Evolutionary conservation across 2,113 vertebrate genomes (phyloP), one percentile per base, ranked within the genome.

Genomic region (Coregonus clupeaformis): DNA sequence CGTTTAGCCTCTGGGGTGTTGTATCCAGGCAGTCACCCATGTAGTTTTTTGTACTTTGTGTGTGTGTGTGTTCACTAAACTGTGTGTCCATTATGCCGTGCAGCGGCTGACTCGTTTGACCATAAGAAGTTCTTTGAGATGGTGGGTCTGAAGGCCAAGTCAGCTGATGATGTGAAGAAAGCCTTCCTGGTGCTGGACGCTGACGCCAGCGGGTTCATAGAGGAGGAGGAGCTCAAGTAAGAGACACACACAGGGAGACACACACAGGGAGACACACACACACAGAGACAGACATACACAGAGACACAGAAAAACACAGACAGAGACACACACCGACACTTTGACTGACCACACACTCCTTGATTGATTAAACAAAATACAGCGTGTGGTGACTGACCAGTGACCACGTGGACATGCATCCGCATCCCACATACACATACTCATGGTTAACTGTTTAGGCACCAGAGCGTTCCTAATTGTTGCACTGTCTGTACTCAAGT

Each of bases 191-290:
- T 94, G 77, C 88, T 96, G 82, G 95, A 96, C 24, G 93, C 91
- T 24, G 95, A 96, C 87, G 92, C 92, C 85, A 94, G 93, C 4
- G 92, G 94, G 75, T 95, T 87, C 86, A 94, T 93, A 1, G 94
- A 97, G 82, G 94, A 96, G 74, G 95, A 95, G 0, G 94, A 96
- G 75, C 92, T 95, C 52, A 91, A 93, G 95, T 95, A 84, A 94
- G 89, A 78, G 30, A 29, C 18, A 30, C 16, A 47, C 24, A 49
- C 84, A 42, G 36, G 9, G 9, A 42, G 36, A 42, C 36, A 42
- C 2, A 42, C 7, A 36, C 36, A 36, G 36, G 65, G 25, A 62
- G 11, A 71, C 29, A 71, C 36, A 55, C 29, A 78, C 63, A n/a
- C 69, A 72, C 75, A 13, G 2, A 42, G 59, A 75, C 0, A 27